Percentiles rank a stretch among this genome's conserved stretches.
phyloP scores from a whole-genome alignment of 1,140 invertebrate species.

The Panulirus ornatus region DNA sequence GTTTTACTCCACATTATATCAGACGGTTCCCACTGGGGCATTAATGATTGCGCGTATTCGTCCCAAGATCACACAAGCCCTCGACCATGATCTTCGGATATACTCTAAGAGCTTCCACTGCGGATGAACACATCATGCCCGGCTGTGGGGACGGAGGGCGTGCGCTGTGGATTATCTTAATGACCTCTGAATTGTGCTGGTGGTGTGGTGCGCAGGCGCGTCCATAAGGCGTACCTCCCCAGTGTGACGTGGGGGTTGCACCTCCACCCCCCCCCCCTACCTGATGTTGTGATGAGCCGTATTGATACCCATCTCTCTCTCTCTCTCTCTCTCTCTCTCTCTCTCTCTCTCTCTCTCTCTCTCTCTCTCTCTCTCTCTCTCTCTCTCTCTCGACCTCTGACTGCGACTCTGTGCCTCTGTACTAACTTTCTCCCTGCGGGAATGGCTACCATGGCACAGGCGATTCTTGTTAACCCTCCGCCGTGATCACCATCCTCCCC shows the following conservation, averaged over 20 bases:
- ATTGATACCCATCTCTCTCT: slow-evolving; percentile 3
- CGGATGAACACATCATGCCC: slow-evolving; percentile 16
- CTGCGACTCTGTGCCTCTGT: not conserved
- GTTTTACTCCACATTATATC: slow-evolving; percentile 57
- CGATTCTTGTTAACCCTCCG: too few relatives aligned
- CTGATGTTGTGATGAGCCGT: too few relatives aligned
- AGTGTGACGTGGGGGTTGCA: too few relatives aligned
- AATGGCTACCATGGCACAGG: too few relatives aligned
- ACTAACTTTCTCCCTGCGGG: too few relatives aligned
- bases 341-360: not conserved
- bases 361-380: slow-evolving; percentile 36
- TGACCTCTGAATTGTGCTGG: not conserved
- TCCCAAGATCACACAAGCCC: slow-evolving; percentile 18
- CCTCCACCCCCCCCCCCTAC: too few relatives aligned
- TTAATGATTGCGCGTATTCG: slow-evolving; percentile 30
- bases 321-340: slow-evolving; percentile 24
- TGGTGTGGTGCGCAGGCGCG: not conserved
- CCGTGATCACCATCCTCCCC: too few relatives aligned
- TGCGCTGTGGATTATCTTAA: not conserved
- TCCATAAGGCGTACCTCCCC: not conserved
- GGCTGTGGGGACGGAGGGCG: not conserved
- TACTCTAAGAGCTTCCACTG: slow-evolving; percentile 9
- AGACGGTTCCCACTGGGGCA: slow-evolving; percentile 19
- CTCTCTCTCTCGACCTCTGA: too few relatives aligned
- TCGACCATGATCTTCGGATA: slow-evolving; percentile 31